These are phyloP conservation scores for Drosophila yooni DNA, from an alignment of 2,888 invertebrate species.

Conservation along the genomic window DNA sequence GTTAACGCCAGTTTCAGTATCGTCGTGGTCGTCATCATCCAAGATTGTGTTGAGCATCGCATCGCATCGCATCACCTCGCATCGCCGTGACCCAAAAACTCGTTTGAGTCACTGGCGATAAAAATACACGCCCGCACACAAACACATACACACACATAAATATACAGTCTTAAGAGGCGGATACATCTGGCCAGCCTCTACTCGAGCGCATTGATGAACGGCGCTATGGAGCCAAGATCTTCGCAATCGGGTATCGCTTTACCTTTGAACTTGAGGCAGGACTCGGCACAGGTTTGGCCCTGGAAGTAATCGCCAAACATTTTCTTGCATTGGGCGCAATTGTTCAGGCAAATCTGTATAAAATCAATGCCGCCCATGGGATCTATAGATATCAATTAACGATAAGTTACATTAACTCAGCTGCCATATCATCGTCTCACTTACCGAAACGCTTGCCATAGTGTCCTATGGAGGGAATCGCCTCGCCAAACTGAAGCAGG, in stretches of 20 bases:
- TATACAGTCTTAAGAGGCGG: constrained; percentile 21
- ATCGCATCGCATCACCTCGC: constrained; percentile 49
- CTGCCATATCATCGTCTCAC: neutral
- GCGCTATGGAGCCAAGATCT: constrained; percentile 91
- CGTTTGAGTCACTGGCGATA: constrained; percentile 55
- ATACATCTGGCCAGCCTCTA: constrained; percentile 57
- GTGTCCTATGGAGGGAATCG: constrained; percentile 81
- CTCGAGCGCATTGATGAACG: constrained; percentile 89
- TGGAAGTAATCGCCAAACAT: constrained; percentile 95
- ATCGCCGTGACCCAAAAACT: constrained; percentile 66
- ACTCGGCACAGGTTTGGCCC: constrained; percentile 93
- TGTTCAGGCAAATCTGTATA: constrained; percentile 91
- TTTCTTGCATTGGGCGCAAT: constrained; percentile 95
- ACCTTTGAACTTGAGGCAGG: constrained; percentile 93
- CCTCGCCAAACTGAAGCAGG: constrained; percentile 61
- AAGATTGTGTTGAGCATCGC: constrained; percentile 51
- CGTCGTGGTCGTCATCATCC: constrained; percentile 41
- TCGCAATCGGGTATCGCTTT: constrained; percentile 94
- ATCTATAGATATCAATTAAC: constrained; percentile 47
- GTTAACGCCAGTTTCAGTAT: constrained; percentile 46
- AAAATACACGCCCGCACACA: constrained; percentile 34
- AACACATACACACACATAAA: constrained; percentile 12
- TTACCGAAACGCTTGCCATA: constrained; percentile 84
- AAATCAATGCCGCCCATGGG: constrained; percentile 85
- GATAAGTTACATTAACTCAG: neutral